phyloP scores from a whole-genome alignment of 2,888 invertebrate species.

The Cheilosia pagana region DNA sequence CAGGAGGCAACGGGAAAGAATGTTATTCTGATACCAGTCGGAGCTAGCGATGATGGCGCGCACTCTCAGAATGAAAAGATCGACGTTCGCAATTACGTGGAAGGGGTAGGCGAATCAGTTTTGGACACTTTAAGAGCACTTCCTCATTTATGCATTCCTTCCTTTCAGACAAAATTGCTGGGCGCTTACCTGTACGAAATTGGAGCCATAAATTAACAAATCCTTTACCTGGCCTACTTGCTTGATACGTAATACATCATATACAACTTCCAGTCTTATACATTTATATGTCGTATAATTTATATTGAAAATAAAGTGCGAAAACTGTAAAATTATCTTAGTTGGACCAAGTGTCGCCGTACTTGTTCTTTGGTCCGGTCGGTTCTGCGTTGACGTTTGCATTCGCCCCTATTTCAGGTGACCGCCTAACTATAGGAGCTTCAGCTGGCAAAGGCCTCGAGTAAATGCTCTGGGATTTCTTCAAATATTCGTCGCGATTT shows the following conservation, averaged over 20 bases:
- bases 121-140: background rate
- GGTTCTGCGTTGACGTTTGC: background rate
- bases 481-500: constrained; percentile 87
- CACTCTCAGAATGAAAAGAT: constrained; percentile 99
- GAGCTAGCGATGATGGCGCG: constrained; percentile 96
- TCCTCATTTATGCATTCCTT: constrained; percentile 26
- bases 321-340: constrained; percentile 70
- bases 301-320: constrained; percentile 4
- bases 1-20: constrained; percentile 96
- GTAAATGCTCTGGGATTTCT: constrained; percentile 79
- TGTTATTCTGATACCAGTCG: constrained; percentile 97
- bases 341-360: constrained; percentile 82
- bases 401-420: constrained; percentile 3
- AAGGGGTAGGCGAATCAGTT: constrained; percentile 88
- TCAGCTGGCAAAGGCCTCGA: constrained; percentile 78
- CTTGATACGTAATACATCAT: constrained; percentile 11
- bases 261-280: background rate
- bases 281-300: background rate
- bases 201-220: constrained; percentile 77
- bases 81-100: constrained; percentile 95
- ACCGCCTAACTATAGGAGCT: constrained; percentile 75
- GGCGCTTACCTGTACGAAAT: constrained; percentile 94
- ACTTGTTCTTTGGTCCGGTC: constrained; percentile 79
- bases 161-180: constrained; percentile 93
- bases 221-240: background rate